Base-by-base conservation (phyloP, 2,113 vertebrate genomes). In the Apaloderma vittatum region DNA sequence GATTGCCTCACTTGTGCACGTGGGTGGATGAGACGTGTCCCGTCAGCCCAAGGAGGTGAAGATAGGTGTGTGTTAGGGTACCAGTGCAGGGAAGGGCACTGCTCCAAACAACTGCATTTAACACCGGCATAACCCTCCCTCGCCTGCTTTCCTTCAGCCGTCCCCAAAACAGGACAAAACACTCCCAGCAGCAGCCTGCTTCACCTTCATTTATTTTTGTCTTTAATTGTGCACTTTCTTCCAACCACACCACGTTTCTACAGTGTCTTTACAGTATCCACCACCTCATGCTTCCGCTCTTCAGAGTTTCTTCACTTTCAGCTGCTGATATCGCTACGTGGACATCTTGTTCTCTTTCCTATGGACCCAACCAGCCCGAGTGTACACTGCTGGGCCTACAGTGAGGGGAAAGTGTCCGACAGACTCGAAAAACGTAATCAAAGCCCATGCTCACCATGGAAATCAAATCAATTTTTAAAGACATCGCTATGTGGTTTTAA, bases 161-260 rank as follows among this genome's bases (percentile, higher is more conserved):
- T 15, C 68, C 80, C 32, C 8, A 29, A 29, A 15, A 46, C 0
- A 68, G 27, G 63, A 93, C 90, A 94, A 86, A 86, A 96, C 74
- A 90, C 83, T 21, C 62, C 6, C 66, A 40, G 32, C 3, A 76
- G 49, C 40, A 88, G 61, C 40, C 45, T 79, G 40, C 32, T 94
- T 94, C 74, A 76, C 70, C 90, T 96, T 97, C 85, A 88, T 96
- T 97, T 97, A 97, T 96, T 97, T 88, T 59, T 37, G 32, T 67
- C 29, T 96, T 92, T 71, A 91, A 21, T 23, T 88, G 78, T 94
- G 90, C 92, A 95, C 81, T 85, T 77, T 80, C 71, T 91, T 40
- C 66, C 85, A 90, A 88, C 29, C 90, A 93, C 57, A 52, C 19
- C 76, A 48, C 43, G 24, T 76, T 82, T 78, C 92, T 82, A 95